These are phyloP conservation scores for Callospermophilus lateralis DNA, from an alignment of 2,113 vertebrate genomes.

Conservation along the genomic window DNA sequence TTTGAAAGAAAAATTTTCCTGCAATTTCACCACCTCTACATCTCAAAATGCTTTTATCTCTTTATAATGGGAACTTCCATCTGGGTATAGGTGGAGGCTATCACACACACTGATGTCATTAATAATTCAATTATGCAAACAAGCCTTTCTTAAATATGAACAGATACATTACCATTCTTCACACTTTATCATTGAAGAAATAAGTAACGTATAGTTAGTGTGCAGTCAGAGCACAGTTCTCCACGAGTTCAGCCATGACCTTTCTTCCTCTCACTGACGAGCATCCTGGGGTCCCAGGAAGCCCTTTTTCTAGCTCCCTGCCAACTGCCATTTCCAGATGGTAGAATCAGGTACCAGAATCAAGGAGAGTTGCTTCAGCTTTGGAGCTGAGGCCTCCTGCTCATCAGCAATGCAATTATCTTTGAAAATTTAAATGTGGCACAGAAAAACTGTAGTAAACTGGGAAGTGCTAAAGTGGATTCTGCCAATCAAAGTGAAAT, in stretches of 20 bases:
- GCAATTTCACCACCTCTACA: constrained; percentile 25
- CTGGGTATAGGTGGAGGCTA: constrained; percentile 1
- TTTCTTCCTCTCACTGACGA: neutral
- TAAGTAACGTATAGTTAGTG: neutral
- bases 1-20: constrained; percentile 14
- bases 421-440: neutral
- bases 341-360: neutral
- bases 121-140: constrained; percentile 50
- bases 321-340: neutral
- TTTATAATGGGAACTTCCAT: constrained; percentile 40
- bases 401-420: neutral
- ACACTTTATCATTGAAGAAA: neutral
- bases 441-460: neutral
- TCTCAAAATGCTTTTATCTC: constrained; percentile 62
- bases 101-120: neutral
- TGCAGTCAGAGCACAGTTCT: neutral
- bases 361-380: neutral
- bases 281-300: neutral
- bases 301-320: neutral
- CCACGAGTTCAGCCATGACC: neutral
- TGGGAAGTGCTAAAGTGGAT: neutral
- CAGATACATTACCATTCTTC: neutral
- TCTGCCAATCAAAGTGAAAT: neutral
- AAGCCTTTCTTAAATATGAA: neutral
- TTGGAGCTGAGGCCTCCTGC: neutral